Base-by-base conservation (phyloP, 2,797 vertebrate species). In the Anas georgica region DNA sequence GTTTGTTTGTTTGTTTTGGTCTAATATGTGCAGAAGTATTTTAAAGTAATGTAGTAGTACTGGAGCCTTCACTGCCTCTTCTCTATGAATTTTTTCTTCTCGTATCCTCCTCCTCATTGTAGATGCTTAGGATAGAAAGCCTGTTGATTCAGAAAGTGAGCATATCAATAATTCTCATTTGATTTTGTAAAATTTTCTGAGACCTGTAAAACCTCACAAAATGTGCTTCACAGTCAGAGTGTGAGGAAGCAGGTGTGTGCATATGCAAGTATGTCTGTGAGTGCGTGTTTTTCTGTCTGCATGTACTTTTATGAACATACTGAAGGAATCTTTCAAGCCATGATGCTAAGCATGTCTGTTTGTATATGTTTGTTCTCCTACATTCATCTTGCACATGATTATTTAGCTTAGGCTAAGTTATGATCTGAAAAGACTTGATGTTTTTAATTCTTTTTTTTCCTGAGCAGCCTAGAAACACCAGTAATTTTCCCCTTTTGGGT, bases 361-460 rank as follows among this genome's bases (percentile, higher is more conserved):
- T 77, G 31, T 72, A 58, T 23, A 43, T 9, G 7, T 78, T 39
- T 10, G 55, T 74, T 83, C 56, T 79, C 63, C 33, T 48, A 12
- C 29, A 21, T 59, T 81, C 66, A 26, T 75, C 48, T 85, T 91
- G 22, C 33, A 58, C 0, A 0, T 69, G 66, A 52, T 82, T 77
- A 70, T 92, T 85, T 67, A 58, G 22, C 72, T 63, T 39, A 29
- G 52, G 46, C 66, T 70, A 79, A 90, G 76, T 76, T 86, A 56
- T 88, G 13, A 56, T 63, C n/a, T 50, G 29, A 69, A 85, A 85
- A 63, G 1, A 22, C 29, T 48, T 69, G 50, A 78, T 6, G 22
- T 72, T 93, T 92, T 58, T 59, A 81, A 33, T 67, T 0, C n/a
- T 64, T 41, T 77, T 48, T 15, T 85, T 88, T n/a, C 48, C 29